Evolutionary conservation across 1,140 invertebrate genomes (phyloP).

Genomic region (Nebria ingens): DNA sequence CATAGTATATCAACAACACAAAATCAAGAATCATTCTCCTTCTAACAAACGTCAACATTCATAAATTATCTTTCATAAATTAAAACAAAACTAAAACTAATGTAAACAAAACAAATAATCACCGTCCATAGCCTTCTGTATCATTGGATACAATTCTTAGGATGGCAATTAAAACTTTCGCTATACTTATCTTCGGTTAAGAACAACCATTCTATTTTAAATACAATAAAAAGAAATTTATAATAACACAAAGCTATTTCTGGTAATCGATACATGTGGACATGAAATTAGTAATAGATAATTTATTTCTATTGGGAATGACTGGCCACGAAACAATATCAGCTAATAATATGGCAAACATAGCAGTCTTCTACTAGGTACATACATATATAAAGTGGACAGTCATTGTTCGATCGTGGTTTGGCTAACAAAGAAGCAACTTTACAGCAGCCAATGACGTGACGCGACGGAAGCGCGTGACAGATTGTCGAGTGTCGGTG

Average conservation of each 20-base stretch:
- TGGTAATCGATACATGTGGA: not conserved
- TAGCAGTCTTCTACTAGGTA: not conserved
- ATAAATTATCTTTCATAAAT: not conserved
- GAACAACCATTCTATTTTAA: not conserved
- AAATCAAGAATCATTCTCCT: too few species aligned
- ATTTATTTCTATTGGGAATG: not conserved
- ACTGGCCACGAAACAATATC: not conserved
- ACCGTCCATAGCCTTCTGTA: not conserved
- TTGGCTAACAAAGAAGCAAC: not conserved
- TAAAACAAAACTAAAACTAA: not conserved
- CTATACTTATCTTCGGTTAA: not conserved
- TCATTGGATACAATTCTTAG: not conserved
- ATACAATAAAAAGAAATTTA: not conserved
- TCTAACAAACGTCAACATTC: not conserved
- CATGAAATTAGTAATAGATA: not conserved
- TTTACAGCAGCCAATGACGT: not conserved
- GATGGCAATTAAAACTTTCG: not conserved
- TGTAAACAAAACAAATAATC: not conserved
- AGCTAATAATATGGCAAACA: not conserved
- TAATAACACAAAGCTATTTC: not conserved
- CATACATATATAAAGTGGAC: constrained; percentile 3
- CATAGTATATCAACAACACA: too few species aligned
- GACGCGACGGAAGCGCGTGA: constrained; percentile 3
- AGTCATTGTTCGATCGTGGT: constrained; percentile 3
- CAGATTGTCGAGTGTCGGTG: constrained; percentile 6